Percentiles rank a stretch among this genome's conserved stretches.
Evolutionary conservation across 2,888 invertebrate species (phyloP).

Genomic region (Lasioglossum zephyrum): DNA sequence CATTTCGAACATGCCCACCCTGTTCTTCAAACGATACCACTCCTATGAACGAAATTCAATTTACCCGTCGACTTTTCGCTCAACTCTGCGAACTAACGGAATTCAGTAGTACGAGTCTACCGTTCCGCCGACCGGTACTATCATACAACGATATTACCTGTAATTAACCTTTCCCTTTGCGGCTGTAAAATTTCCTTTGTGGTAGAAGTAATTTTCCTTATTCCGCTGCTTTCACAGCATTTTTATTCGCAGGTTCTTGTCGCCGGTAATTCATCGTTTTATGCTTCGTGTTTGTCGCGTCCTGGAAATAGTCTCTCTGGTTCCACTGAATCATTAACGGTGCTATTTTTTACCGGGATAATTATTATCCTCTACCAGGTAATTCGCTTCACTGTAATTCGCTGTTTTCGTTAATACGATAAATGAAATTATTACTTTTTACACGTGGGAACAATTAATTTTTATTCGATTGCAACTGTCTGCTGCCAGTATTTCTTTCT

Average conservation of each 20-base stretch:
- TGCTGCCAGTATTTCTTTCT: background rate
- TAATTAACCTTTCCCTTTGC: background rate
- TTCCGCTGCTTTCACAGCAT: background rate
- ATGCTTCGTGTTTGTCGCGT: background rate
- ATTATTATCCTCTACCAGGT: background rate
- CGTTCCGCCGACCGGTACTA: conserved; percentile 3
- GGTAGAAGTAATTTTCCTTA: background rate
- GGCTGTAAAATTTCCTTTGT: background rate
- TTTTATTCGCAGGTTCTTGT: background rate
- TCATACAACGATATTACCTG: conserved; percentile 10
- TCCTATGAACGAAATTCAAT: conserved; percentile 64
- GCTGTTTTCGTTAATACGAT: too few relatives aligned
- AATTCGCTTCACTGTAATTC: background rate
- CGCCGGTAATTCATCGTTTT: background rate
- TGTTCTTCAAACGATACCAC: conserved; percentile 55
- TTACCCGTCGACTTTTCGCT: conserved; percentile 53
- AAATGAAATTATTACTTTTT: background rate
- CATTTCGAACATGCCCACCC: conserved; percentile 4
- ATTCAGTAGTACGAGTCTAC: conserved; percentile 20
- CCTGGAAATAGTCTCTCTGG: background rate
- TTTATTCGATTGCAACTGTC: background rate
- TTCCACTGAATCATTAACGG: background rate
- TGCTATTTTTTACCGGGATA: background rate
- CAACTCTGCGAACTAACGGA: conserved; percentile 9
- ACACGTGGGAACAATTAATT: background rate